Conservation (phyloP, 2,888 invertebrate genomes). For the Drosophila fungiperda region DNA sequence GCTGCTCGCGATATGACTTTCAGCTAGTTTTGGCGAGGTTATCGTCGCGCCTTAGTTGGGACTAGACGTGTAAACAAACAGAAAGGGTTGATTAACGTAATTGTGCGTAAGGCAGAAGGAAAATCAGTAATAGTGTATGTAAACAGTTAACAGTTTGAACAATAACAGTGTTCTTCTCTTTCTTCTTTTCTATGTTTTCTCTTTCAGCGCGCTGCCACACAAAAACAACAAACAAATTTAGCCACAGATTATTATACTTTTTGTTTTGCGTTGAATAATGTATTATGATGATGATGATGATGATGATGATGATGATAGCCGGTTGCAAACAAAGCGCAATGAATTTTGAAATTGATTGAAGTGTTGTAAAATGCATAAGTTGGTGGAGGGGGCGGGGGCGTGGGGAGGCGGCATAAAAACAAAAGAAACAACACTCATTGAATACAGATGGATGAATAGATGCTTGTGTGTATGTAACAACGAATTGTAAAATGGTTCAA, state of each 20-base stretch:
- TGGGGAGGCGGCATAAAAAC: conserved; percentile 43
- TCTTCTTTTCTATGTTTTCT: background rate
- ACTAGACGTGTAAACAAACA: conserved; percentile 63
- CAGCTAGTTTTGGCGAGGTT: conserved; percentile 85
- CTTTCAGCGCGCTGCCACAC: conserved; percentile 65
- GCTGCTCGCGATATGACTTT: conserved; percentile 82
- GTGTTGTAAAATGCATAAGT: conserved; percentile 16
- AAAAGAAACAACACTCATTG: conserved; percentile 47
- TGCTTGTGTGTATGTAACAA: conserved; percentile 27
- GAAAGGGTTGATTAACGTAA: conserved; percentile 19
- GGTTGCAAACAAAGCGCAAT: conserved; percentile 56
- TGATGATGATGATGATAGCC: conserved; percentile 35
- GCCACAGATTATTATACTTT: conserved; percentile 29
- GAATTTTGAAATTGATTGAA: conserved; percentile 34
- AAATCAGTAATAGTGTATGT: background rate
- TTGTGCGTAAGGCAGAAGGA: background rate
- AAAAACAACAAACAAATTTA: conserved; percentile 67
- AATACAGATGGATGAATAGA: conserved; percentile 11
- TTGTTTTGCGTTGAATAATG: conserved; percentile 22
- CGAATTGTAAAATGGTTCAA: conserved; percentile 47
- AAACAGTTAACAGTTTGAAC: conserved; percentile 12
- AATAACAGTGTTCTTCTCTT: conserved; percentile 25
- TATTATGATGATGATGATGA: background rate
- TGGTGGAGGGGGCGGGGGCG: conserved; percentile 14
- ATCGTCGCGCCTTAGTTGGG: conserved; percentile 85